Evolutionary conservation across 2,113 vertebrate species (phyloP).

Genomic region (Crotalus horridus): DNA sequence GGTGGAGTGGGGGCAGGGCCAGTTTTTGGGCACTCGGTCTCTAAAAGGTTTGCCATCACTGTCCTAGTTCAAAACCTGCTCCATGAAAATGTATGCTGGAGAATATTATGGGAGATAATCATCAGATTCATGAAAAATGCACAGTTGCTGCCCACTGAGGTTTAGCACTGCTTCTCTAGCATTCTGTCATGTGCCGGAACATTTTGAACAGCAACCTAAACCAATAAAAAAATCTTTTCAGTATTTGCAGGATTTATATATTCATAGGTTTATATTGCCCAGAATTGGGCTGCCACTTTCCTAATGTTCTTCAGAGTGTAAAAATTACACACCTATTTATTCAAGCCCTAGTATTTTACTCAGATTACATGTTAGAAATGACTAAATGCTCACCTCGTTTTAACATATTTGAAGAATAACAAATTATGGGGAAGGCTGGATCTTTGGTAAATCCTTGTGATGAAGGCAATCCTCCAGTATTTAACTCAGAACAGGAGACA

Average conservation of each 20-base stretch:
- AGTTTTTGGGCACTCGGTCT: too few relatives aligned
- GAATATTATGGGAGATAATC: not conserved
- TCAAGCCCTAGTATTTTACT: not conserved
- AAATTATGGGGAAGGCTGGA: not conserved
- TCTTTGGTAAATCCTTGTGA: not conserved
- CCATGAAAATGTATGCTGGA: not conserved
- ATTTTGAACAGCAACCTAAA: conserved; percentile 14
- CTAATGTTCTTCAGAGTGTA: not conserved
- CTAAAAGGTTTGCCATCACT: too few relatives aligned
- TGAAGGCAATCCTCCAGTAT: not conserved
- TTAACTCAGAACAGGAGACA: not conserved
- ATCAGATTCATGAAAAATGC: not conserved
- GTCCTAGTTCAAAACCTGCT: not conserved
- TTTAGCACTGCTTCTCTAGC: conserved; percentile 28
- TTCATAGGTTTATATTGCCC: not conserved
- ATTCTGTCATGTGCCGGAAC: conserved; percentile 13
- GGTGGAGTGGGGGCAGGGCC: too few relatives aligned
- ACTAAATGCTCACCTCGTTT: not conserved
- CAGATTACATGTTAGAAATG: not conserved
- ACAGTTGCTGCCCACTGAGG: not conserved
- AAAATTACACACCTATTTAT: not conserved
- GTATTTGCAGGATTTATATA: conserved; percentile 29
- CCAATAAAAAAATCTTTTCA: conserved; percentile 10
- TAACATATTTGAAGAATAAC: not conserved
- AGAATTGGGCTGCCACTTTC: not conserved